Base-by-base conservation (phyloP, 2,113 vertebrate genomes). In the Xyrauchen texanus region DNA sequence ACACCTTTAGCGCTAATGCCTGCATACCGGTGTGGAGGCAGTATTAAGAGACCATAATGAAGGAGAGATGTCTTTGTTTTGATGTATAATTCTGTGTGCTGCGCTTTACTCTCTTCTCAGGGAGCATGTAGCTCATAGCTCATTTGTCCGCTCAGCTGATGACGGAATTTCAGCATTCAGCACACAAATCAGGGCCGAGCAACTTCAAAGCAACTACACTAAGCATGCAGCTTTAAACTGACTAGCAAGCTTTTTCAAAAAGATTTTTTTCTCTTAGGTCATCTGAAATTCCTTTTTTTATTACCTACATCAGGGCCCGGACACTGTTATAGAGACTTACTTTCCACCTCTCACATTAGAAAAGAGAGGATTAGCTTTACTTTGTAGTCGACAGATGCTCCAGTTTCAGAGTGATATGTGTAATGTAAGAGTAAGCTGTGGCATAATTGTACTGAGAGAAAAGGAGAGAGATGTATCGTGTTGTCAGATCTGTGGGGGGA, bases 401-500 rank as follows among this genome's bases (percentile, higher is more conserved):
- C 81, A 64, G 51, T 69, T 51, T 69, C 46, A 21, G 16, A 69
- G 65, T 69, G 71, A 63, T 65, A 76, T 45, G 72, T n/a, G 70
- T 69, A 77, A 77, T 85, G 70, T 2, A 4, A 88, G 92, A 90
- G 87, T 34, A 34, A 34, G 21, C 21, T 34, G 21, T 34, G 21
- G 21, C 21, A 34, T 69, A 82, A 83, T 85, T 81, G 83, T 85
- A 34, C 21, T 34, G 21, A 34, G 21, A 34, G 21, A 34, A 34
- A 34, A 34, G 21, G 21, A 34, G 84, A 86, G 65, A 8, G 53
- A 82, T 87, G 87, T 82, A 86, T 90, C 87, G 92, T 87, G 87
- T 90, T 87, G 78, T 89, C 88, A 88, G 89, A 88, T 88, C 82
- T 5, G 15, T 16, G 76, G 86, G 21, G 21, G 84, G 78, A 82